Percentiles rank a stretch among this genome's conserved stretches.
These are phyloP conservation scores for Takifugu ocellatus DNA, from an alignment of 2,797 vertebrate genomes.

Conservation along the genomic window DNA sequence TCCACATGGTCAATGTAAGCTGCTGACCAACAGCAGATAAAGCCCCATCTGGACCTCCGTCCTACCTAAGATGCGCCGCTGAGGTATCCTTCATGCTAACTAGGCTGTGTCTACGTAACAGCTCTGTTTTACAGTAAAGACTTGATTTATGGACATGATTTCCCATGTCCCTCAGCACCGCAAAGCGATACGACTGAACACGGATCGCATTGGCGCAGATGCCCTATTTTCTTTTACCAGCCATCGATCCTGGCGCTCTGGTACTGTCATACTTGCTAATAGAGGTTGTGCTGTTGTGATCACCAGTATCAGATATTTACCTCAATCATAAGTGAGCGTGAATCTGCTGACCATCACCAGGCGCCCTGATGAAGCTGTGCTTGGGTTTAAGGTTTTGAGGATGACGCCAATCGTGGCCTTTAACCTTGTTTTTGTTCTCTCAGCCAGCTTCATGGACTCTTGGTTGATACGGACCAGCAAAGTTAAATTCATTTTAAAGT, in stretches of 20 bases:
- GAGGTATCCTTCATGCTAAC: slow-evolving; percentile 24
- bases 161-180: slow-evolving; percentile 31
- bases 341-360: no score
- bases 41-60: no score
- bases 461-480: background rate
- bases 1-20: no score
- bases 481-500: slow-evolving; percentile 4
- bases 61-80: background rate
- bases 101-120: slow-evolving; percentile 36
- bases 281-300: slow-evolving; percentile 18
- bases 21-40: no score
- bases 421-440: background rate
- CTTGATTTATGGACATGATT: slow-evolving; percentile 32
- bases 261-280: slow-evolving; percentile 63
- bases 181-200: slow-evolving; percentile 38
- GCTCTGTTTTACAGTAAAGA: slow-evolving; percentile 12
- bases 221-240: slow-evolving; percentile 58
- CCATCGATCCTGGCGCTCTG: slow-evolving; percentile 62
- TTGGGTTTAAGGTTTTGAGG: no score
- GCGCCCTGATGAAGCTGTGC: no score
- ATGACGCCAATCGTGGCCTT: no score
- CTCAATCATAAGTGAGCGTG: no score
- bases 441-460: background rate
- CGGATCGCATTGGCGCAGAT: slow-evolving; percentile 33
- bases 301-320: no score